These are phyloP conservation scores for Antheraea yamamai DNA, from an alignment of 2,888 invertebrate species.

Conservation along the genomic window DNA sequence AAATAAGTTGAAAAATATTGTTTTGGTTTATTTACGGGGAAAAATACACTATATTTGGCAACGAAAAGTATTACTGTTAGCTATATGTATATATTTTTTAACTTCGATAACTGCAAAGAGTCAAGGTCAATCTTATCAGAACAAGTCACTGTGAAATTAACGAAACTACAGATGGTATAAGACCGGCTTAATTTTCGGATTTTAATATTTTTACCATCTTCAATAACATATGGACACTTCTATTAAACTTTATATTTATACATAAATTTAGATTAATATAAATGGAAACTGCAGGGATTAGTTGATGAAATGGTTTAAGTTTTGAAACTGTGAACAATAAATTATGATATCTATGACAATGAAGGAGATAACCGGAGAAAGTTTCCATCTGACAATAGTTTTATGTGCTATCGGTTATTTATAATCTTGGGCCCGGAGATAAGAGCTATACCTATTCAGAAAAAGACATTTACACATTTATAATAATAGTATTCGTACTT, in stretches of 20 bases:
- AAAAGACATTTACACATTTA: too few relatives aligned
- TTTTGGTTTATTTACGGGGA: background rate
- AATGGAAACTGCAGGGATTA: constrained; percentile 31
- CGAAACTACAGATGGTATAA: background rate
- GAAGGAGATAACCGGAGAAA: constrained; percentile 24
- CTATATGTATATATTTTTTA: background rate
- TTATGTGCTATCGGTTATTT: constrained; percentile 9
- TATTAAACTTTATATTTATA: background rate
- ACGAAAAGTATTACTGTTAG: background rate
- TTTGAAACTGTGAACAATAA: constrained; percentile 34
- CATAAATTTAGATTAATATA: constrained; percentile 13
- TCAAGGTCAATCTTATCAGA: background rate
- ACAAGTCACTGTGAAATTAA: background rate
- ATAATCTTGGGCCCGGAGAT: background rate
- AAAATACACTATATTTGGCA: background rate
- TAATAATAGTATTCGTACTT: too few relatives aligned
- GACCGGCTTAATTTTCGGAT: background rate
- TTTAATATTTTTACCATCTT: background rate
- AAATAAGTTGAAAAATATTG: background rate
- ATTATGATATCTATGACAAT: constrained; percentile 26
- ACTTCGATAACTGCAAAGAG: background rate
- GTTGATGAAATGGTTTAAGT: constrained; percentile 40
- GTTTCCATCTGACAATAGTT: constrained; percentile 23
- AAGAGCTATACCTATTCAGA: too few relatives aligned
- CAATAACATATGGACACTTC: background rate